Conservation (phyloP, 2,888 invertebrate species). For the Nycteola revayana region DNA sequence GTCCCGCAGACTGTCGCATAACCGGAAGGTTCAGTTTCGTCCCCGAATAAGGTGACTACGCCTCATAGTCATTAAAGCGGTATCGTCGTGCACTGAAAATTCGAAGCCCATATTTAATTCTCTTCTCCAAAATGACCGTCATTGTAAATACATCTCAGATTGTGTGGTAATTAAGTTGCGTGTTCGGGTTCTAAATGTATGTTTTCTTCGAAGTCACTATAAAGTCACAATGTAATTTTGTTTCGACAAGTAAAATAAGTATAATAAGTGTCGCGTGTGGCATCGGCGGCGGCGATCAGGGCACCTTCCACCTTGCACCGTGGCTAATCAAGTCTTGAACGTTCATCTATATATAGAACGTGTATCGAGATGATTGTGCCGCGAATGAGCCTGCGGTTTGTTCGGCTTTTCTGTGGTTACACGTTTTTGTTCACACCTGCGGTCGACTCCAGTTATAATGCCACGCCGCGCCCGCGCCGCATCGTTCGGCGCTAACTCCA, state of each 20-base stretch:
- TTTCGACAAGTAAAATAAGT: constrained; percentile 37
- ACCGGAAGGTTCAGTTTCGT: constrained; percentile 73
- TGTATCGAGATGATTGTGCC: constrained; percentile 62
- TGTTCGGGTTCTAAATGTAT: constrained; percentile 33
- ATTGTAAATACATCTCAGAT: constrained; percentile 44
- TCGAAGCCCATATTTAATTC: constrained; percentile 56
- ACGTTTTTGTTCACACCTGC: constrained; percentile 67
- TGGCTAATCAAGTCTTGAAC: constrained; percentile 55
- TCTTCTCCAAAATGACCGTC: constrained; percentile 43
- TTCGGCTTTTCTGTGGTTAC: constrained; percentile 54
- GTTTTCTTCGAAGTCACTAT: constrained; percentile 44
- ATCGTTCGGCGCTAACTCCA: constrained; percentile 30
- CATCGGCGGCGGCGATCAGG: constrained; percentile 28
- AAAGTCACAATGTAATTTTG: constrained; percentile 42
- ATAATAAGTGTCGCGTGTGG: constrained; percentile 49
- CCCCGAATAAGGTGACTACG: constrained; percentile 46
- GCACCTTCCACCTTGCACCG: constrained; percentile 59
- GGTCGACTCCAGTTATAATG: constrained; percentile 55
- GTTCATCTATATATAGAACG: constrained; percentile 67
- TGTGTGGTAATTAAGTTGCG: constrained; percentile 45
- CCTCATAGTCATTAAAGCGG: constrained; percentile 57
- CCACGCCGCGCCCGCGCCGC: constrained; percentile 24
- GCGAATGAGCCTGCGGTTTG: constrained; percentile 57
- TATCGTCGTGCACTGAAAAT: constrained; percentile 54
- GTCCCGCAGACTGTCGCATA: constrained; percentile 51